Percentiles rank a stretch among this genome's conserved stretches.
Conservation (phyloP, 2,888 invertebrate species). For the Noctuana brunneofusca region DNA sequence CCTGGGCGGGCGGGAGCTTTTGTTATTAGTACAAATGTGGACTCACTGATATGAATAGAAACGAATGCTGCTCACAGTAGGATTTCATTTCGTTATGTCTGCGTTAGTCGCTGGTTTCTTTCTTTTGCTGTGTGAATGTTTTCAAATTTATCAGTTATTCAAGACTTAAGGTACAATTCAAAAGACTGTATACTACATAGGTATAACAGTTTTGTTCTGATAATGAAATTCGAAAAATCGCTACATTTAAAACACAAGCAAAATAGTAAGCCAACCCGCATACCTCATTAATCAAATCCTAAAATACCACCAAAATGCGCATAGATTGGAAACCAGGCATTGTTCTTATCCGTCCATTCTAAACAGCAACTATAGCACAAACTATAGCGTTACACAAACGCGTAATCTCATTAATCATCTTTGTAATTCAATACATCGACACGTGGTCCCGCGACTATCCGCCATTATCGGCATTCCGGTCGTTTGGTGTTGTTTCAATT, state of each 20-base stretch:
- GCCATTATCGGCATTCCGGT: slow-evolving; percentile 65
- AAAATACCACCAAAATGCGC: background rate
- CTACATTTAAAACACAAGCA: background rate
- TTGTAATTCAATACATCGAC: slow-evolving; percentile 80
- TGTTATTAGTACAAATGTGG: slow-evolving; percentile 33
- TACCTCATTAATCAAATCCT: background rate
- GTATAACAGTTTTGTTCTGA: background rate
- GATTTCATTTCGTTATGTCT: background rate
- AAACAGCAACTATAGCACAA: slow-evolving; percentile 44
- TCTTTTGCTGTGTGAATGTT: background rate
- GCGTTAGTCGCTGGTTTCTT: background rate
- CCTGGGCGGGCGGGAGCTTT: slow-evolving; percentile 35
- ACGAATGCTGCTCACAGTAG: background rate
- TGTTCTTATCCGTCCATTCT: slow-evolving; percentile 39
- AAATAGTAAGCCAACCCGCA: background rate
- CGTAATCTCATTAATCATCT: slow-evolving; percentile 70
- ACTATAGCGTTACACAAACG: slow-evolving; percentile 2
- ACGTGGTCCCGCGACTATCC: slow-evolving; percentile 53
- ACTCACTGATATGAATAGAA: slow-evolving; percentile 14
- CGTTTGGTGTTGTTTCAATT: slow-evolving; percentile 70
- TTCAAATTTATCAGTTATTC: background rate
- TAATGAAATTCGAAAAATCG: background rate
- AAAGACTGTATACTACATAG: no score
- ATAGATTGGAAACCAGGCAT: slow-evolving; percentile 3
- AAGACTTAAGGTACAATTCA: no score